phyloP scores from a whole-genome alignment of 1,140 invertebrate species.

The Sarcophaga bullata region DNA sequence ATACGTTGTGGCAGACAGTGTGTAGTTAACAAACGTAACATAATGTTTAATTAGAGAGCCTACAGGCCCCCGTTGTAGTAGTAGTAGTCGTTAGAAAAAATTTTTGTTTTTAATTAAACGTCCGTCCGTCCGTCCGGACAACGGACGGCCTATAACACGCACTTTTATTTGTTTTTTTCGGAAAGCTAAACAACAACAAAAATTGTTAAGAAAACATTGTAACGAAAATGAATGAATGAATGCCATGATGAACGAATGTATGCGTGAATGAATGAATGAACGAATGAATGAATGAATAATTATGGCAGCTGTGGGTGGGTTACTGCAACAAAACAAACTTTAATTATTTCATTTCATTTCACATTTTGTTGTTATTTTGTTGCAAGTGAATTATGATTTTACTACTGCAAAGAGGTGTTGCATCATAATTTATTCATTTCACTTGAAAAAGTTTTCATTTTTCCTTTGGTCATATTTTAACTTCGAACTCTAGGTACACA shows the following conservation, averaged over 20 bases:
- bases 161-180: neutral
- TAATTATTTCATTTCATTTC: too few relatives aligned
- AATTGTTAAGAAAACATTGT: too few relatives aligned
- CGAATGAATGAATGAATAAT: too few relatives aligned
- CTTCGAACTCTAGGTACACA: neutral
- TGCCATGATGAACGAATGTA: too few relatives aligned
- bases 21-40: neutral
- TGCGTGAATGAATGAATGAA: too few relatives aligned
- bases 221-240: too few relatives aligned
- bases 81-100: neutral
- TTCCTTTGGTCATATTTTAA: neutral
- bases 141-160: neutral
- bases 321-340: too few relatives aligned
- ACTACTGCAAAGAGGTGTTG: slow-evolving; percentile 1
- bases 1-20: neutral
- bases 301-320: too few relatives aligned
- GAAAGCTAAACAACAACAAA: too few relatives aligned
- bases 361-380: too few relatives aligned
- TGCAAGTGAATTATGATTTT: too few relatives aligned
- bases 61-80: neutral
- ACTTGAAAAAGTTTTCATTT: neutral
- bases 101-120: neutral
- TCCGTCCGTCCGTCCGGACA: too few relatives aligned
- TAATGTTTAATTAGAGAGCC: neutral
- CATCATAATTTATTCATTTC: neutral